Percentiles rank a stretch among this genome's conserved stretches.
Evolutionary conservation across 2,888 invertebrate species (phyloP).

Genomic region (Cerastis leucographa): DNA sequence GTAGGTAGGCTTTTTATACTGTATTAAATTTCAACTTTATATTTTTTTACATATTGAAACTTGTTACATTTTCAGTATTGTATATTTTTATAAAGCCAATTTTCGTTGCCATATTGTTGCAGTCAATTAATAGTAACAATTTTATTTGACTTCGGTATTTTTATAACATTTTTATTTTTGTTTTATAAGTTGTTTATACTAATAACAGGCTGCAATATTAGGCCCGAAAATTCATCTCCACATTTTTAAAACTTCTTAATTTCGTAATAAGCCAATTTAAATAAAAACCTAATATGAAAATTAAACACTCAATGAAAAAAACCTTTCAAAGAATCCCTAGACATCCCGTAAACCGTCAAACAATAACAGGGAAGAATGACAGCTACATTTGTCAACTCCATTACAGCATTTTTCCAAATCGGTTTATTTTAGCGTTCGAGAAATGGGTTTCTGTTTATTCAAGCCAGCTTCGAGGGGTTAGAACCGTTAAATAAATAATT

Average conservation of each 20-base stretch:
- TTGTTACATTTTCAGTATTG: background rate
- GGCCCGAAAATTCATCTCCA: too few species aligned
- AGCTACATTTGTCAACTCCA: constrained; percentile 67
- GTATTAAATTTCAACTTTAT: background rate
- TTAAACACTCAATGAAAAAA: constrained; percentile 36
- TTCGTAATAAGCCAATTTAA: background rate
- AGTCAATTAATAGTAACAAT: constrained; percentile 20
- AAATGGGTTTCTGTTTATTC: constrained; percentile 80
- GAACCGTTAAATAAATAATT: constrained; percentile 68
- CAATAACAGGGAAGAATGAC: constrained; percentile 63
- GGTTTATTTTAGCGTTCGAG: constrained; percentile 76
- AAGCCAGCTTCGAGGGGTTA: constrained; percentile 70
- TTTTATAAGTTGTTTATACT: too few species aligned
- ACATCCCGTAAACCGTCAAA: constrained; percentile 42
- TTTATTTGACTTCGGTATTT: too few species aligned
- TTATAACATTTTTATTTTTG: too few species aligned
- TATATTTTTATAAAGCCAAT: background rate
- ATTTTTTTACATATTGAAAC: constrained; percentile 5
- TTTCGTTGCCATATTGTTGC: background rate
- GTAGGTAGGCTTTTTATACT: background rate
- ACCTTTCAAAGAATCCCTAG: constrained; percentile 53
- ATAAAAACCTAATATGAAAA: background rate
- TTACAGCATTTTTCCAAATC: constrained; percentile 78
- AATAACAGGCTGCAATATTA: background rate
- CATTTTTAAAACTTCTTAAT: background rate